Percentiles rank a stretch among this genome's conserved stretches.
Conservation (phyloP, 2,113 vertebrate genomes). For the Colistium nudipinnis region DNA sequence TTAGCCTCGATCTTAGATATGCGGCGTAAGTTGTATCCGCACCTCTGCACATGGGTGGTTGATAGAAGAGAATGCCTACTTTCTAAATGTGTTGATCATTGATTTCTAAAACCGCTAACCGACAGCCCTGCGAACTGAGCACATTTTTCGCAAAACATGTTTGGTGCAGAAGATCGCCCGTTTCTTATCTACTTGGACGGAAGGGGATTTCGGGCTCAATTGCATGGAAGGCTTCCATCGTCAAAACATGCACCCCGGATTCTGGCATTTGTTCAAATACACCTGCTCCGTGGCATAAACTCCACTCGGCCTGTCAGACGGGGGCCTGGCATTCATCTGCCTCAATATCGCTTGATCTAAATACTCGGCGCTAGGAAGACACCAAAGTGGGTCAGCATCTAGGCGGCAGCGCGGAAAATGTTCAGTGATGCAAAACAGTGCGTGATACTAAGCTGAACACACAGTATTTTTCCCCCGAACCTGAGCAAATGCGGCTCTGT, state of each 20-base stretch:
- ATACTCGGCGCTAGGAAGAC: constrained; percentile 64
- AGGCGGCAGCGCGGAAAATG: constrained; percentile 44
- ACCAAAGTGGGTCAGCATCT: constrained; percentile 68
- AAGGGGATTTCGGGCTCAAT: constrained; percentile 24
- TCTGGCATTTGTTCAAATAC: constrained; percentile 48
- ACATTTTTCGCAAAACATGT: neutral
- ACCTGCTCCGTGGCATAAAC: constrained; percentile 31
- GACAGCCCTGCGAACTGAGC: constrained; percentile 1
- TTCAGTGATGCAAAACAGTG: constrained; percentile 64
- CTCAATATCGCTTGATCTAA: constrained; percentile 62
- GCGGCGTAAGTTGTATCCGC: constrained; percentile 39
- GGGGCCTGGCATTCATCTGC: constrained; percentile 36
- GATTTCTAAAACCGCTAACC: constrained; percentile 32
- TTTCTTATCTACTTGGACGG: constrained; percentile 28
- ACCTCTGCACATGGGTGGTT: constrained; percentile 43
- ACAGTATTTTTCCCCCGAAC: constrained; percentile 34
- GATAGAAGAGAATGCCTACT: constrained; percentile 30
- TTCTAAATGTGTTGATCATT: constrained; percentile 33
- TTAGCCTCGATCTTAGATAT: neutral
- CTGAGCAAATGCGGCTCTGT: constrained; percentile 72
- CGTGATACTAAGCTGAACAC: constrained; percentile 57
- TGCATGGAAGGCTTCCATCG: neutral
- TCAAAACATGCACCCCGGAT: constrained; percentile 34
- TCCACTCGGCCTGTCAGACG: constrained; percentile 37
- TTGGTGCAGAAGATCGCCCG: constrained; percentile 20